phyloP scores from a whole-genome alignment of 1,140 invertebrate species.

The Achatina immaculata region DNA sequence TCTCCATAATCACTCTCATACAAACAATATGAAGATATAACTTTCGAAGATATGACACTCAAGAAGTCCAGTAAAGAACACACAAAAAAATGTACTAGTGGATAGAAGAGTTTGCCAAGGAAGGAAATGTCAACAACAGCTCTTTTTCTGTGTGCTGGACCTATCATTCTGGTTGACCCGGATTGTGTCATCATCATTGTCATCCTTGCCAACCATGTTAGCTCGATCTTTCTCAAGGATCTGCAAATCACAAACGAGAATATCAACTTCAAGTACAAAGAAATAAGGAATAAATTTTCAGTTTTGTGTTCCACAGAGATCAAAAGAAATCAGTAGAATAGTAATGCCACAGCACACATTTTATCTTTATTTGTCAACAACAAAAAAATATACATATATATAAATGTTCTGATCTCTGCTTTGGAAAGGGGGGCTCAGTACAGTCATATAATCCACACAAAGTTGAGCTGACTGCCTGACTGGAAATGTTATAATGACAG shows the following conservation, averaged over 20 bases:
- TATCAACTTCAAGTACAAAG: neutral
- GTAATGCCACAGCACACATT: neutral
- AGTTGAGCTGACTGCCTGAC: no score
- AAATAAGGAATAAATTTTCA: neutral
- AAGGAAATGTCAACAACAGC: slow-evolving; percentile 32
- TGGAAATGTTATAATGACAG: no score
- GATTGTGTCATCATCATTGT: slow-evolving; percentile 42
- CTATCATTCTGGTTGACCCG: slow-evolving; percentile 12
- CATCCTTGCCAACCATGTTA: slow-evolving; percentile 56
- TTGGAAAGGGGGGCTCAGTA: neutral
- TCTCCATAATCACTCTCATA: no score
- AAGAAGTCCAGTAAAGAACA: no score
- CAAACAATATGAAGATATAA: no score
- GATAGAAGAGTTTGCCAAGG: no score
- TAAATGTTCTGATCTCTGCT: neutral
- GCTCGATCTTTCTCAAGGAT: slow-evolving; percentile 66
- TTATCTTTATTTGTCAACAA: neutral
- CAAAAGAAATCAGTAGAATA: neutral
- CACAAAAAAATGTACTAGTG: no score
- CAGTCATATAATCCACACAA: no score
- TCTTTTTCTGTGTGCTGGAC: slow-evolving; percentile 24
- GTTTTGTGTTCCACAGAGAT: neutral
- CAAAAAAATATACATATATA: neutral
- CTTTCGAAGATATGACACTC: no score
- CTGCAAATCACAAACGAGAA: slow-evolving; percentile 42